Conservation (phyloP, 2,888 invertebrate species). For the Liopterus haemorrhoidalis region DNA sequence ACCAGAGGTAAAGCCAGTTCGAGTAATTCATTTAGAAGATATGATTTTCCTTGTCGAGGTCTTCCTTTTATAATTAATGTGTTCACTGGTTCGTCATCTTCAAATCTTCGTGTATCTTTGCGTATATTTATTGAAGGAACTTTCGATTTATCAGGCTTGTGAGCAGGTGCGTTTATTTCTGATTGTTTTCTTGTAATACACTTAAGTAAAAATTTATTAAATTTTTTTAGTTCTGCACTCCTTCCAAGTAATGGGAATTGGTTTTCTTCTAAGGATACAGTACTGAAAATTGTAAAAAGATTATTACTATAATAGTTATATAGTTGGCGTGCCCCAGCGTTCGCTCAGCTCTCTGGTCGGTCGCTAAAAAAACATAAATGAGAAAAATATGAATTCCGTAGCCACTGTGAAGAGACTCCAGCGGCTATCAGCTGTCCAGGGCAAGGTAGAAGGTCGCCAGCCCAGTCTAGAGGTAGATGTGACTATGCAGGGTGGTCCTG, state of each 20-base stretch:
- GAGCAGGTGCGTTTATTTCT: too few relatives aligned
- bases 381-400: too few relatives aligned
- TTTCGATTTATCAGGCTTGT: background rate
- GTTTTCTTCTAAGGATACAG: background rate
- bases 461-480: too few relatives aligned
- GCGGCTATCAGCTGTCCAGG: too few relatives aligned
- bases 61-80: conserved; percentile 49
- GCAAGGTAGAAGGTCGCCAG: too few relatives aligned
- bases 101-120: background rate
- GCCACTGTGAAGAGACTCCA: too few relatives aligned
- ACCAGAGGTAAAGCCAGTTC: conserved; percentile 44
- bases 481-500: too few relatives aligned
- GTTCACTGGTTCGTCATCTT: conserved; percentile 36
- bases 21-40: conserved; percentile 55
- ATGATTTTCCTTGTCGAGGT: conserved; percentile 55
- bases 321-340: too few relatives aligned
- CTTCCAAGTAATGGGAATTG: conserved; percentile 34
- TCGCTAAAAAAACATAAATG: too few relatives aligned
- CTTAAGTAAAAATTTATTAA: conserved; percentile 29
- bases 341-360: too few relatives aligned
- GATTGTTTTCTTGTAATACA: background rate
- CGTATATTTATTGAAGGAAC: background rate
- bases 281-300: background rate
- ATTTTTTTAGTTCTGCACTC: conserved; percentile 41
- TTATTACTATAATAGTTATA: too few relatives aligned